Conservation (phyloP, 1,140 invertebrate genomes). For the Brachionus koreanus region DNA sequence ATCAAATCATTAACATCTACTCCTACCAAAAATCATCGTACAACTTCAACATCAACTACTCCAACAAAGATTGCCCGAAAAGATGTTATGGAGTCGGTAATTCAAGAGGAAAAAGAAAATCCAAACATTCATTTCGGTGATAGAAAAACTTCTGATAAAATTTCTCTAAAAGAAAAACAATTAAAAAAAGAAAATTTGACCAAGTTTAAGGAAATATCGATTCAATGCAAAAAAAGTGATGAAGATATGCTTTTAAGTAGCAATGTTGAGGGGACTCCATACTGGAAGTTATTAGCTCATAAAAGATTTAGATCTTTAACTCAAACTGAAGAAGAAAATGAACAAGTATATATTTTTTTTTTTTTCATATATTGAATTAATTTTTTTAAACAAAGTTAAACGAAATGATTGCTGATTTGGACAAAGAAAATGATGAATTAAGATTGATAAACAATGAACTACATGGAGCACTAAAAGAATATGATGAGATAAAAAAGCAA, state of each 20-base stretch:
- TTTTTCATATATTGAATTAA: background rate
- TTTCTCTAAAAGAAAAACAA: constrained; percentile 2
- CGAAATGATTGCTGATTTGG: background rate
- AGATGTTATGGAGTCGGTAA: background rate
- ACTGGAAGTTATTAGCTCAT: constrained; percentile 33
- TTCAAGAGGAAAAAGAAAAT: constrained; percentile 41
- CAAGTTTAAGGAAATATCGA: constrained; percentile 13
- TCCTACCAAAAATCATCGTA: constrained; percentile 26
- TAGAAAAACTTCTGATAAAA: background rate
- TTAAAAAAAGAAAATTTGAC: constrained; percentile 2
- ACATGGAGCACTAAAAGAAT: background rate
- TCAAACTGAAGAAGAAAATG: constrained; percentile 27
- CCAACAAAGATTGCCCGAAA: constrained; percentile 14
- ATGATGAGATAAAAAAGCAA: constrained; percentile 22
- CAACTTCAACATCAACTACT: constrained; percentile 26
- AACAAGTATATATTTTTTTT: background rate
- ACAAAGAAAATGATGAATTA: constrained; percentile 23
- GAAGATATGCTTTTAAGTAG: constrained; percentile 33
- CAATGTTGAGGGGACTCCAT: constrained; percentile 1
- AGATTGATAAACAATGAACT: background rate
- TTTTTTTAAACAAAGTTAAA: background rate
- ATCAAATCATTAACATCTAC: background rate
- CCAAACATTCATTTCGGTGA: background rate
- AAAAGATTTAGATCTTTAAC: background rate
- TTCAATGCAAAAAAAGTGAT: constrained; percentile 41